These are phyloP conservation scores for Empis livida DNA, from an alignment of 2,888 invertebrate species.

Conservation along the genomic window DNA sequence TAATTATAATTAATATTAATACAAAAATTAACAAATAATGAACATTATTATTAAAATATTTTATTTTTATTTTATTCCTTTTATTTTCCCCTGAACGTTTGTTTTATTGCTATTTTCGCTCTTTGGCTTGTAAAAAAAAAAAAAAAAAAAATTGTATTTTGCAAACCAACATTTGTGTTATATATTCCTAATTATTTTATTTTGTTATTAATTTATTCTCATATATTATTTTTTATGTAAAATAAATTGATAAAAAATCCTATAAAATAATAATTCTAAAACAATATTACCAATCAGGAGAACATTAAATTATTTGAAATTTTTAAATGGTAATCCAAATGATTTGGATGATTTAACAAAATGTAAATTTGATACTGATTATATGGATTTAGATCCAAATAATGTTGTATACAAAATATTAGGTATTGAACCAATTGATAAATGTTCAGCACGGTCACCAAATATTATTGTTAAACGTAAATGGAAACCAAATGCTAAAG, in stretches of 20 bases:
- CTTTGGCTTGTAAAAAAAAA: too few species aligned
- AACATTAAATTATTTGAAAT: conserved; percentile 44
- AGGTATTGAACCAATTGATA: conserved; percentile 19
- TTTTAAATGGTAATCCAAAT: conserved; percentile 39
- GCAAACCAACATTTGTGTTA: too few species aligned
- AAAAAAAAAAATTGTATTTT: too few species aligned
- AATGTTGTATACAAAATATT: conserved; percentile 16
- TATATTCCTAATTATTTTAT: too few species aligned
- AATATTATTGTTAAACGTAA: conserved; percentile 15
- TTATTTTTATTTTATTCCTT: not conserved
- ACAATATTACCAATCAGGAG: not conserved
- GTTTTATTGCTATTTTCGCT: too few species aligned
- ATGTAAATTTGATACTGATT: conserved; percentile 12
- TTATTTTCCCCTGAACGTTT: too few species aligned
- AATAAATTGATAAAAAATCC: too few species aligned
- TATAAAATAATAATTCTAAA: too few species aligned
- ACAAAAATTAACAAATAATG: too few species aligned
- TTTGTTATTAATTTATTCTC: too few species aligned
- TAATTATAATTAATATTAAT: too few species aligned
- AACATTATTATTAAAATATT: not conserved
- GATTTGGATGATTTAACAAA: conserved; percentile 3
- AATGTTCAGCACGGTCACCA: conserved; percentile 14
- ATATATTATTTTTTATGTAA: too few species aligned
- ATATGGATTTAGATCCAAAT: conserved; percentile 5
- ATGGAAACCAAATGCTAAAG: conserved; percentile 15